phyloP scores from a whole-genome alignment of 2,888 invertebrate genomes.

The Agrotis exclamationis region DNA sequence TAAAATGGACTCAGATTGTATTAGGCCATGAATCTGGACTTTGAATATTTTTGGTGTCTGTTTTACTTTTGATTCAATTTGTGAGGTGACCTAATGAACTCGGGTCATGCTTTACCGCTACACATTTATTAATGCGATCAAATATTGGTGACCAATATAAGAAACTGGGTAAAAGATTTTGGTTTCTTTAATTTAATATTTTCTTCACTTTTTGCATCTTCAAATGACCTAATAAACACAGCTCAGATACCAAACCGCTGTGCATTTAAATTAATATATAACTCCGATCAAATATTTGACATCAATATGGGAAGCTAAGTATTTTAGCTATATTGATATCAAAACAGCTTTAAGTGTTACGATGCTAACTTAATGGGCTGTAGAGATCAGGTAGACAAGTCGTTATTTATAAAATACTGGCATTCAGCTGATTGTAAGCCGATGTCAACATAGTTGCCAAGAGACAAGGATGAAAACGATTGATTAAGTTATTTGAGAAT shows the following conservation, averaged over 20 bases:
- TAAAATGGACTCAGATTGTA: slow-evolving; percentile 16
- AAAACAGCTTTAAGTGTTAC: neutral
- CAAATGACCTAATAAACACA: too few species aligned
- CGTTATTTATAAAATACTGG: too few species aligned
- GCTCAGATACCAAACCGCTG: too few species aligned
- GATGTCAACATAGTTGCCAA: too few species aligned
- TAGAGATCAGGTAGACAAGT: too few species aligned
- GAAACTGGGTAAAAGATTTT: neutral
- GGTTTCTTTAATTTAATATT: too few species aligned
- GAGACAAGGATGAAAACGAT: too few species aligned
- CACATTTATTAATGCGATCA: slow-evolving; percentile 3
- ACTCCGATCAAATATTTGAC: neutral
- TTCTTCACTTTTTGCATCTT: too few species aligned
- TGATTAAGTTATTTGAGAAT: neutral
- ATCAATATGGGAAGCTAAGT: neutral
- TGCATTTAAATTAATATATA: neutral
- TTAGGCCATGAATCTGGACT: neutral
- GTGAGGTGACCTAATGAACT: slow-evolving; percentile 30
- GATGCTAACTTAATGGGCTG: too few species aligned
- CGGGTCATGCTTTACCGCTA: slow-evolving; percentile 8
- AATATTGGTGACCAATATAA: neutral
- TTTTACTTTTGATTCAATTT: slow-evolving; percentile 8
- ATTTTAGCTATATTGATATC: neutral
- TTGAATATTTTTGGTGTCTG: neutral
- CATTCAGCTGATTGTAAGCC: too few species aligned